Percentiles rank a stretch among this genome's conserved stretches.
phyloP scores from a whole-genome alignment of 2,113 vertebrate species.

The Octodon degus region DNA sequence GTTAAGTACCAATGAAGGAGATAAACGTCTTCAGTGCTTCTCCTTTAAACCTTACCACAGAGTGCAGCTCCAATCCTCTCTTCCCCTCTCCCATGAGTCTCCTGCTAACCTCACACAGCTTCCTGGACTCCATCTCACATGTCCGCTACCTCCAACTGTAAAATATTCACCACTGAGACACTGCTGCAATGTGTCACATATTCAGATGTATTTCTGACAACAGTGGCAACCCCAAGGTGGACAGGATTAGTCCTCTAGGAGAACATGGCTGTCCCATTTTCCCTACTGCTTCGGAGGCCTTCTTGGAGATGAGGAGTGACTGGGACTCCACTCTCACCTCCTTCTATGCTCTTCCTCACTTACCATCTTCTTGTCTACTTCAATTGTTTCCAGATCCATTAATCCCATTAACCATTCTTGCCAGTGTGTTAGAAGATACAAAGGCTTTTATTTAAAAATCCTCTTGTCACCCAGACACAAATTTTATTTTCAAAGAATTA shows the following conservation, averaged over 20 bases:
- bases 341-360: neutral
- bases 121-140: too few species aligned
- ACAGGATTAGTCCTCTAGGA: neutral
- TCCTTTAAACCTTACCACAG: too few species aligned
- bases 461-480: neutral
- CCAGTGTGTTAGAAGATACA: neutral
- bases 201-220: neutral
- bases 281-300: neutral
- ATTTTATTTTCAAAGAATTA: slow-evolving; percentile 42
- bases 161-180: neutral
- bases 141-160: too few species aligned
- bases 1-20: neutral
- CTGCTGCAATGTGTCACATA: neutral
- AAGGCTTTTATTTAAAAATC: neutral
- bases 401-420: neutral
- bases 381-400: neutral
- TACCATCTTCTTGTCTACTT: neutral
- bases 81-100: rapidly evolving
- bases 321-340: too few species aligned
- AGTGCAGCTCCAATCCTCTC: neutral
- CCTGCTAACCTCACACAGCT: too few species aligned
- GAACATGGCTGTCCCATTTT: neutral
- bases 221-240: neutral
- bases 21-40: neutral
- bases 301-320: too few species aligned